Conservation (phyloP, 2,113 vertebrate genomes). For the Engraulis encrasicolus region DNA sequence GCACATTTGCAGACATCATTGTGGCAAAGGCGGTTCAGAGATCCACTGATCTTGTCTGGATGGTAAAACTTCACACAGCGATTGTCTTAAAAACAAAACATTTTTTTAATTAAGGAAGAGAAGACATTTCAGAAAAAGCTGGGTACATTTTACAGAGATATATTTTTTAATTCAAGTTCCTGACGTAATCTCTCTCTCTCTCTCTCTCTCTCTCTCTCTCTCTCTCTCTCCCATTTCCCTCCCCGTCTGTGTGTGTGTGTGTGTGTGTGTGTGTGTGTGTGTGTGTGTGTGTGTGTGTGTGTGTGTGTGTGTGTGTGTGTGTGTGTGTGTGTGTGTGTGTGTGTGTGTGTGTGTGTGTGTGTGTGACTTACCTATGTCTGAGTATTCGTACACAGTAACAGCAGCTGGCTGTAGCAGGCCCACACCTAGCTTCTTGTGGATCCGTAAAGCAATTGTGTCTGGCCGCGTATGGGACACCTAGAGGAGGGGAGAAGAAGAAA, state of each 20-base stretch:
- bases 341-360: neutral
- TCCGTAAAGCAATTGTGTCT: conserved; percentile 71
- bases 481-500: neutral
- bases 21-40: conserved; percentile 67
- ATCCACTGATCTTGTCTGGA: conserved; percentile 62
- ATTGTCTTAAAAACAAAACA: conserved; percentile 55
- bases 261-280: neutral
- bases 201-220: neutral
- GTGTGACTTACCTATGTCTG: conserved; percentile 43
- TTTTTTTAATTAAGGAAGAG: too few species aligned
- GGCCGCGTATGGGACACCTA: conserved; percentile 64
- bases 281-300: too few species aligned
- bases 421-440: conserved; percentile 71
- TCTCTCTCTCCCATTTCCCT: neutral
- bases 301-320: too few species aligned
- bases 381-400: conserved; percentile 82
- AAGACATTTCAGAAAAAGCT: too few species aligned
- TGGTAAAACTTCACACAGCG: conserved; percentile 78
- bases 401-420: conserved; percentile 79
- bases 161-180: too few species aligned
- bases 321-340: too few species aligned
- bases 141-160: too few species aligned
- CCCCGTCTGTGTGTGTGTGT: neutral
- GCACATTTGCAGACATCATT: conserved; percentile 70
- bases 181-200: neutral